Evolutionary conservation across 2,113 vertebrate genomes (phyloP), one percentile per base, ranked within the genome.

Genomic region (Daboia siamensis): DNA sequence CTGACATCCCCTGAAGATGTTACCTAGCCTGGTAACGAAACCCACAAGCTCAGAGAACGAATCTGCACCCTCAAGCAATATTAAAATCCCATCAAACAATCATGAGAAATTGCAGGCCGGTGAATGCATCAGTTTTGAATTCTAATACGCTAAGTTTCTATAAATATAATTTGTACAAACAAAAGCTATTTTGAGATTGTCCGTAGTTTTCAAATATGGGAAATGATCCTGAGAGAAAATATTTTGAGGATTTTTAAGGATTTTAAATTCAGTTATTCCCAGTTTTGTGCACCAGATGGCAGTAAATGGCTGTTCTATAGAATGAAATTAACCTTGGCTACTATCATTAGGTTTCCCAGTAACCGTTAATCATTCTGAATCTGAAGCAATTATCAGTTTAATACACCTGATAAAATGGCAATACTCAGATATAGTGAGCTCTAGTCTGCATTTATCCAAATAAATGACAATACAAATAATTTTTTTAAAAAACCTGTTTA

Each of bases 271-370:
- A 69, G 54, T 39, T 52, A 61, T 64, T 87, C 33, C 54, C 74
- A 29, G 29, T 6, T 90, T 86, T 54, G 88, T 64, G 64, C 92
- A 90, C 13, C n/a, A 93, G 92, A 21, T 86, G 92, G 74, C 52
- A n/a, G 23, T 57, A 93, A 61, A 64, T 44, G 86, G 33, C 88
- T 92, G 52, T 59, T 85, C 11, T 89, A 55, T 39, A 39, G 33
- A 17, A 80, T 80, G 33, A 44, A 80, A 39, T 80, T 12, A 80
- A 39, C 17, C 17, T 39, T 44, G 74, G n/a, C 5, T 88, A 6
- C 24, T 48, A 17, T 74, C 24, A 46, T 10, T 29, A 56, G 11
- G 57, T 33, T 84, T 26, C 87, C 9, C n/a, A 44, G 10, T 57
- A 2, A 85, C 29, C 85, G 64, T 29, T 51, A 84, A 85, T 56